Evolutionary conservation across 1,140 invertebrate genomes (phyloP), one percentile per base, ranked within the genome.

Genomic region (Heliconius nattereri): DNA sequence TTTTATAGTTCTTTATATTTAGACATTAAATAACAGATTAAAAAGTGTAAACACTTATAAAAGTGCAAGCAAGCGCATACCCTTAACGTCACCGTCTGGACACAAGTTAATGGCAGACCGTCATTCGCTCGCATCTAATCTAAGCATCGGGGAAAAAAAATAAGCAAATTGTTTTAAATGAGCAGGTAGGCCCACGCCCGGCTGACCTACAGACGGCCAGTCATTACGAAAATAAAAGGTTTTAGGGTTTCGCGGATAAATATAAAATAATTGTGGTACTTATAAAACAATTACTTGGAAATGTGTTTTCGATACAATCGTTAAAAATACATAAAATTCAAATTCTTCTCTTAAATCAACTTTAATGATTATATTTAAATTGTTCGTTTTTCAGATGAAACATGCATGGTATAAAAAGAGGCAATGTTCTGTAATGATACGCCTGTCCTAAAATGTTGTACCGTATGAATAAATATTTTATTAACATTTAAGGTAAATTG

Each of bases 81-180:
- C 85, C 82, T 85, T 80, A 85, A 82, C 82, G 79, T 88, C 84
- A 88, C 81, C 84, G 87, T 81, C 88, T 89, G 85, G 82, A 77
- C 89, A 80, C 79, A 81, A 85, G 80, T 85, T 91, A 91, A 93
- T 92, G 87, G 87, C 87, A 78, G 83, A 49, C 84, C 87, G 89
- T 87, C 86, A 89, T 87, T 88, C 85, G 85, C 70, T 66, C 80
- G 84, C 80, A 81, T 85, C 91, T 92, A 90, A 93, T 88, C 85
- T 83, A 84, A 81, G 83, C 85, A 81, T 77, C 84, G 81, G 78
- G 78, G 80, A 89, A 91, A 29, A 91, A 90, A 86, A 89, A 85
- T 87, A 83, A 84, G 85, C 85, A 94, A 92, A 94, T 94, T 94
- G 91, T 94, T 94, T 93, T 91, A 94, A 94, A 93, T 92, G 91